Conservation (phyloP, 2,113 vertebrate species). For the Herpetotheres cachinnans region DNA sequence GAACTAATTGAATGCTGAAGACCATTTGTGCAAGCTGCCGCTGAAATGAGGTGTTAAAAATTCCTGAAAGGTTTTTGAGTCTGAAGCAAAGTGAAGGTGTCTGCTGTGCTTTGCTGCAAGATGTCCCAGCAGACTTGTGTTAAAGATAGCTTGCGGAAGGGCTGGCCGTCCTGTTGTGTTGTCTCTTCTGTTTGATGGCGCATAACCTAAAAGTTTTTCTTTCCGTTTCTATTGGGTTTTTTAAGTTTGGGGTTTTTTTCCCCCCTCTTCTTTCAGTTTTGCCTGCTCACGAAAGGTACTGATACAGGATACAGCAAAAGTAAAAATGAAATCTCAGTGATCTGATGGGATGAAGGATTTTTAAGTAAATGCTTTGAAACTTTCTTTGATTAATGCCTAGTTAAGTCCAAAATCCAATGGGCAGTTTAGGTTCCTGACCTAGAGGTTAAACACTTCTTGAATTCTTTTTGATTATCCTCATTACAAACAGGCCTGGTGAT, state of each 20-base stretch:
- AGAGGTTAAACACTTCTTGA: neutral
- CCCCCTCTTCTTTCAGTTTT: neutral
- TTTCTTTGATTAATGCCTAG: neutral
- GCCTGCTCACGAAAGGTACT: neutral
- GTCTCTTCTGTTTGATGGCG: neutral
- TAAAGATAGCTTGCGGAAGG: neutral
- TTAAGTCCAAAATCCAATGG: neutral
- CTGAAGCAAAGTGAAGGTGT: neutral
- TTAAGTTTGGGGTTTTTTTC: neutral
- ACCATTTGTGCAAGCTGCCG: neutral
- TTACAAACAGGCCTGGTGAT: neutral
- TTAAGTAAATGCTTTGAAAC: neutral
- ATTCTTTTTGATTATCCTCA: neutral
- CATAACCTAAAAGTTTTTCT: neutral
- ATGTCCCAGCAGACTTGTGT: neutral
- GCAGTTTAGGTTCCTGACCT: neutral
- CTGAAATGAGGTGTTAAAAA: neutral
- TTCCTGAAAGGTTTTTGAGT: neutral
- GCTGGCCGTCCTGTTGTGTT: neutral
- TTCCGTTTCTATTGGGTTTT: neutral
- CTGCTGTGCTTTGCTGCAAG: neutral
- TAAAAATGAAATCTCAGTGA: neutral
- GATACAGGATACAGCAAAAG: neutral
- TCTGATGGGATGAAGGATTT: neutral
- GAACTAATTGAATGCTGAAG: neutral